Conservation (phyloP, 2,113 vertebrate species). For the Mastomys coucha region DNA sequence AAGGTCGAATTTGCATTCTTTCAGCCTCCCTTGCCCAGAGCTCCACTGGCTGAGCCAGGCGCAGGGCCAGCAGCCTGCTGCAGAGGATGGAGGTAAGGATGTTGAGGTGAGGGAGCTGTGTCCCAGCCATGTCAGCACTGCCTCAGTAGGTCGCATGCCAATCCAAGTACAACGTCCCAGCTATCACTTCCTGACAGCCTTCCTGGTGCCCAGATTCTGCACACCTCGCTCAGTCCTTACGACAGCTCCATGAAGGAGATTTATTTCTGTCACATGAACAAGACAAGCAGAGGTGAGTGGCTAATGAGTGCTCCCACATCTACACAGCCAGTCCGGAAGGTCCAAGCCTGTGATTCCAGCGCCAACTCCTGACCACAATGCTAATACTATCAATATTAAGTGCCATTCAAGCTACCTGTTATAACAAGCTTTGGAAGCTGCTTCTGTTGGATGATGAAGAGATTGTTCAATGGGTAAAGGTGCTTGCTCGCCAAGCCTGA, state of each 20-base stretch:
- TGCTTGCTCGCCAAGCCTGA: background rate
- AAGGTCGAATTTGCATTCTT: conserved; percentile 75
- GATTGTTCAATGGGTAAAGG: background rate
- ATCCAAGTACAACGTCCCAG: background rate
- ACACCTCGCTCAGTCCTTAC: background rate
- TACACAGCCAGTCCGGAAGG: background rate
- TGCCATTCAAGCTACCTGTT: background rate
- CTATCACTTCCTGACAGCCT: conserved; percentile 6
- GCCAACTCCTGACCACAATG: background rate
- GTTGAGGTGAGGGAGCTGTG: background rate
- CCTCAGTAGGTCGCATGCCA: background rate
- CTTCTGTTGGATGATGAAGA: background rate
- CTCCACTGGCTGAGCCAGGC: conserved; percentile 36
- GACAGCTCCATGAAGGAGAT: background rate
- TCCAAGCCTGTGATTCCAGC: background rate
- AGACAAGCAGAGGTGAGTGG: background rate
- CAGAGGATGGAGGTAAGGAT: background rate
- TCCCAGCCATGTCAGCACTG: background rate
- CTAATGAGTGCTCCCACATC: background rate
- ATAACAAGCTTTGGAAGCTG: background rate
- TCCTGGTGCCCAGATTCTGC: background rate
- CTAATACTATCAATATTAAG: background rate
- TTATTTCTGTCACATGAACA: background rate
- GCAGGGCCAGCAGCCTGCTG: background rate
- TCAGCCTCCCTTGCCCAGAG: background rate